Conservation (phyloP, 2,797 vertebrate genomes). For the Hydrophis major region DNA sequence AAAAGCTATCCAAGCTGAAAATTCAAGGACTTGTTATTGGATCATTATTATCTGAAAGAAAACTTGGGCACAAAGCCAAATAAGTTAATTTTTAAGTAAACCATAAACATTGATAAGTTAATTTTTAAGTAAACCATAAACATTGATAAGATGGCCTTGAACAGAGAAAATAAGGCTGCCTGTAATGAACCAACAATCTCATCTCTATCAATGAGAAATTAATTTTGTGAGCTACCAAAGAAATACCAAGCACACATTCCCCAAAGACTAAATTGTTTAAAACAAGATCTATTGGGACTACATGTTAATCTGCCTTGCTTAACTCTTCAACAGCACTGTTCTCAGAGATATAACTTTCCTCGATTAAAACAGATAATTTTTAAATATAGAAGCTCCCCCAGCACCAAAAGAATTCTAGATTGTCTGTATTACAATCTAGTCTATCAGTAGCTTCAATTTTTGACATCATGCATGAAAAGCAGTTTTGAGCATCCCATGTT, state of each 20-base stretch:
- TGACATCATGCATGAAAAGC: not conserved
- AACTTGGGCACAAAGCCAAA: not conserved
- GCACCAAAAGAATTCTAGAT: not conserved
- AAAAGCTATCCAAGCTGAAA: not conserved
- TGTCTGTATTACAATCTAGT: not conserved
- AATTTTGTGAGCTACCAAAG: not conserved
- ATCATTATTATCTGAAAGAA: not conserved
- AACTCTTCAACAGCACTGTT: not conserved
- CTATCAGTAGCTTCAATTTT: not conserved
- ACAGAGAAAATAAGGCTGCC: not conserved
- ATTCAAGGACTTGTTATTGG: not conserved
- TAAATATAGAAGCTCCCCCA: not conserved
- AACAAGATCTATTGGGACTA: not conserved
- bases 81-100: not conserved
- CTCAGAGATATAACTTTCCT: not conserved
- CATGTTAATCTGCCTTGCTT: not conserved
- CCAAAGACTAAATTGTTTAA: not conserved
- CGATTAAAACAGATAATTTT: not conserved
- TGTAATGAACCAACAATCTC: not conserved
- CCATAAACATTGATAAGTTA: not conserved
- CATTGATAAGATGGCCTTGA: not conserved
- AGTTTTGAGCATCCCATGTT: not conserved
- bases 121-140: not conserved
- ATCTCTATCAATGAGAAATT: not conserved
- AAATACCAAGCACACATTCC: not conserved